Evolutionary conservation across 1,140 invertebrate genomes (phyloP).

Genomic region (Drosophila elegans): DNA sequence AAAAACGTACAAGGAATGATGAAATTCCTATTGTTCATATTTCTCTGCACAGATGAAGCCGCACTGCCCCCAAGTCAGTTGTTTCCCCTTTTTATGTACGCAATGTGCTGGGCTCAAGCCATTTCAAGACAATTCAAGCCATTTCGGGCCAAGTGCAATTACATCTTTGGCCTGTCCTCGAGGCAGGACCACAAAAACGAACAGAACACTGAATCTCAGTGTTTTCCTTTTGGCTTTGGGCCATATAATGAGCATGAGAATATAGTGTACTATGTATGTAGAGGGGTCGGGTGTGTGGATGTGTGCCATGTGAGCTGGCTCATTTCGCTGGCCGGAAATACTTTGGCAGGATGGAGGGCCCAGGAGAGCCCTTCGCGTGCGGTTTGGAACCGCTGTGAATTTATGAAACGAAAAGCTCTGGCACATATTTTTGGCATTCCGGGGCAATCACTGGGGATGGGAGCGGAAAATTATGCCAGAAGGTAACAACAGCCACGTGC

Average conservation of each 20-base stretch:
- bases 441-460: constrained; percentile 31
- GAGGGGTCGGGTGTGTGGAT: not conserved
- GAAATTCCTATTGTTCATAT: too few relatives aligned
- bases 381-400: constrained; percentile 31
- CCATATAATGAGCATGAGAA: constrained; percentile 48
- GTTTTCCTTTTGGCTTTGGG: constrained; percentile 21
- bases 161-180: constrained; percentile 31
- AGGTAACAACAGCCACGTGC: constrained; percentile 53
- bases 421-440: constrained; percentile 45
- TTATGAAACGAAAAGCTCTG: constrained; percentile 41
- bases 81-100: constrained; percentile 7
- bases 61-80: not conserved
- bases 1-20: too few relatives aligned
- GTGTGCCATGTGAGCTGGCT: constrained; percentile 16
- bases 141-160: constrained; percentile 43
- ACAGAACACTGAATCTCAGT: constrained; percentile 13
- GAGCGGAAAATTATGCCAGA: constrained; percentile 27
- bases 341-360: constrained; percentile 16
- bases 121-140: too few relatives aligned
- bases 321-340: constrained; percentile 42
- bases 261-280: not conserved
- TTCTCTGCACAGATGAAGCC: not conserved
- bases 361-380: constrained; percentile 31
- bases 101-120: constrained; percentile 12
- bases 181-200: constrained; percentile 15